These are phyloP conservation scores for Lochmaea capreae DNA, from an alignment of 2,888 invertebrate species.

Conservation along the genomic window DNA sequence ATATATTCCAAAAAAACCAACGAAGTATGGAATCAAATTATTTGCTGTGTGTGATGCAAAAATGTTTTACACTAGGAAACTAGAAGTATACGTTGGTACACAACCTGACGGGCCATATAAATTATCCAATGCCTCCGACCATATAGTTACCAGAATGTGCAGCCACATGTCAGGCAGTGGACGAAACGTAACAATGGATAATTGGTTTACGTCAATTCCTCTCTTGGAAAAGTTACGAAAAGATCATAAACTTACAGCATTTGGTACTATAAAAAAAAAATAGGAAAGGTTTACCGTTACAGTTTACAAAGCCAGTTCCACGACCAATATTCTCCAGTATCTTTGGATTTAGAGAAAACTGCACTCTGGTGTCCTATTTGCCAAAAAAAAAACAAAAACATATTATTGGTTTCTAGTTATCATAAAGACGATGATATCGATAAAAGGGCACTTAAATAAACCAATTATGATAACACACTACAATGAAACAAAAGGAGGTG, in stretches of 20 bases:
- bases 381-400: background rate
- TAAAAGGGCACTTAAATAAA: background rate
- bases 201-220: conserved; percentile 24
- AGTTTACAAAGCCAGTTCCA: conserved; percentile 38
- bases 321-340: conserved; percentile 15
- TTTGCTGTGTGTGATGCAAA: conserved; percentile 22
- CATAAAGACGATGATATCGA: conserved; percentile 16
- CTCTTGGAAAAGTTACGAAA: conserved; percentile 34
- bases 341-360: too few relatives aligned
- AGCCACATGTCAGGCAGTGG: conserved; percentile 45
- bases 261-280: conserved; percentile 43
- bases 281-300: conserved; percentile 37
- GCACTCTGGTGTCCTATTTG: too few relatives aligned
- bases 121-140: conserved; percentile 12
- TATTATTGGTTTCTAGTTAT: conserved; percentile 11
- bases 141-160: conserved; percentile 41
- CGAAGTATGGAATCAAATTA: conserved; percentile 13
- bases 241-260: conserved; percentile 36
- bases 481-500: too few relatives aligned
- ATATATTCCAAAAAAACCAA: conserved; percentile 13
- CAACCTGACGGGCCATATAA: background rate
- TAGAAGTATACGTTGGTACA: conserved; percentile 15
- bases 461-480: too few relatives aligned
- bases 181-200: conserved; percentile 54
- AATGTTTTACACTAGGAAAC: conserved; percentile 14